Evolutionary conservation across 2,888 invertebrate species (phyloP).

Genomic region (Scotopteryx bipunctaria): DNA sequence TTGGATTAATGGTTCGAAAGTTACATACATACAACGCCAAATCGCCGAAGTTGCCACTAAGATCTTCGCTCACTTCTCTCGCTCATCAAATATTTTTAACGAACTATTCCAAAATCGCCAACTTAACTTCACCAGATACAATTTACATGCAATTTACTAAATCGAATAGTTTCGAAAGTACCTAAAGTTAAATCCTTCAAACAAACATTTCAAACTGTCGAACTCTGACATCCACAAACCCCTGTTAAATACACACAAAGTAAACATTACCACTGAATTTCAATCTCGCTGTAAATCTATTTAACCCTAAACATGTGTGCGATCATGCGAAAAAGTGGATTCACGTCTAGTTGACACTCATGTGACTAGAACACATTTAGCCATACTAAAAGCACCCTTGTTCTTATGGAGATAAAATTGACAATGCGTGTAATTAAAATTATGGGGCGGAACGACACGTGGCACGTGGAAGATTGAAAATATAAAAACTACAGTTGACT

Average conservation of each 20-base stretch:
- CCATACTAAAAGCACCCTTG: slow-evolving; percentile 38
- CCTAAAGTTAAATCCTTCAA: not conserved
- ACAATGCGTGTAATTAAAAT: slow-evolving; percentile 35
- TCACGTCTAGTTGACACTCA: slow-evolving; percentile 64
- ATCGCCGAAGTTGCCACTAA: too few species aligned
- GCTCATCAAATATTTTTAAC: too few species aligned
- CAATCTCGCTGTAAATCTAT: slow-evolving; percentile 38
- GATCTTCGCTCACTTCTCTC: too few species aligned
- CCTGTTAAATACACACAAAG: slow-evolving; percentile 29
- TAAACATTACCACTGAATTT: slow-evolving; percentile 36
- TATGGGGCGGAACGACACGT: slow-evolving; percentile 52
- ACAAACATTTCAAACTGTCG: slow-evolving; percentile 15
- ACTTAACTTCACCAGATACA: too few species aligned
- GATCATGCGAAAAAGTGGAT: slow-evolving; percentile 74
- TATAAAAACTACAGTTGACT: slow-evolving; percentile 53
- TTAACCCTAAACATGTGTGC: slow-evolving; percentile 62
- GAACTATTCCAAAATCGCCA: too few species aligned
- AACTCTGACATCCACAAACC: slow-evolving; percentile 22
- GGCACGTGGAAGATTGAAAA: slow-evolving; percentile 50
- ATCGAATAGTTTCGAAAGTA: not conserved
- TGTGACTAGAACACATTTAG: slow-evolving; percentile 65
- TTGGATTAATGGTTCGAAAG: too few species aligned
- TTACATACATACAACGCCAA: too few species aligned
- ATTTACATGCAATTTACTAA: not conserved
- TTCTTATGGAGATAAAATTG: slow-evolving; percentile 28